These are phyloP conservation scores for Xestia xanthographa DNA, from an alignment of 2,888 invertebrate genomes.

Conservation along the genomic window DNA sequence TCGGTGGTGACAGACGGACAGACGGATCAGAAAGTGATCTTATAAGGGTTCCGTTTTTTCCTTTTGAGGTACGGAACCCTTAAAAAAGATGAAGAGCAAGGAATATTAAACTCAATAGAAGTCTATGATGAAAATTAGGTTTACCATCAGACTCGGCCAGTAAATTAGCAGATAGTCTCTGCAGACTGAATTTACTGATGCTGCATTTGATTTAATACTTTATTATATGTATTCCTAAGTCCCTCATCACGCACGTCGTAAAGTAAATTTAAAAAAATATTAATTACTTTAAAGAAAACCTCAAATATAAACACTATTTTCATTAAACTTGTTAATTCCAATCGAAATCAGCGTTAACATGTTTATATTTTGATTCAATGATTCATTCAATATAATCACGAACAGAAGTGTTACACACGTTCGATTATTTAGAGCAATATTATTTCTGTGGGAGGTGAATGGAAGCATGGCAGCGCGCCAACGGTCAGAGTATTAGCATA, in stretches of 20 bases:
- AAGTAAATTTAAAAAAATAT: background rate
- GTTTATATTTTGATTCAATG: slow-evolving; percentile 63
- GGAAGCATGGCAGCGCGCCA: slow-evolving; percentile 55
- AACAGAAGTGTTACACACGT: slow-evolving; percentile 47
- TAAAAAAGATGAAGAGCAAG: background rate
- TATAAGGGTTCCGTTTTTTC: no score
- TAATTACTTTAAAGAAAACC: background rate
- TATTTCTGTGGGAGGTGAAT: slow-evolving; percentile 54
- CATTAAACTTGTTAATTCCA: slow-evolving; percentile 13
- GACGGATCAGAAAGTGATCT: no score
- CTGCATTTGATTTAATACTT: background rate
- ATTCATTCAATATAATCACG: slow-evolving; percentile 60
- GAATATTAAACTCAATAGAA: background rate
- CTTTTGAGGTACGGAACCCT: no score
- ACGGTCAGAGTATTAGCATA: slow-evolving; percentile 1
- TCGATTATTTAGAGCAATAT: slow-evolving; percentile 57
- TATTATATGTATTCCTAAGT: background rate
- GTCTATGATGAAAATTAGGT: background rate
- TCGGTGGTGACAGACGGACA: no score
- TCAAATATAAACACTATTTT: background rate
- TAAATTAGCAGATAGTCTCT: background rate
- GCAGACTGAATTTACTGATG: background rate
- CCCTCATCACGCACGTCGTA: background rate
- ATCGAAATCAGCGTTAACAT: slow-evolving; percentile 50
- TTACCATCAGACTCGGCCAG: background rate